These are phyloP conservation scores for Megaustenia siamemsis DNA, from an alignment of 2,888 invertebrate genomes.

Conservation along the genomic window DNA sequence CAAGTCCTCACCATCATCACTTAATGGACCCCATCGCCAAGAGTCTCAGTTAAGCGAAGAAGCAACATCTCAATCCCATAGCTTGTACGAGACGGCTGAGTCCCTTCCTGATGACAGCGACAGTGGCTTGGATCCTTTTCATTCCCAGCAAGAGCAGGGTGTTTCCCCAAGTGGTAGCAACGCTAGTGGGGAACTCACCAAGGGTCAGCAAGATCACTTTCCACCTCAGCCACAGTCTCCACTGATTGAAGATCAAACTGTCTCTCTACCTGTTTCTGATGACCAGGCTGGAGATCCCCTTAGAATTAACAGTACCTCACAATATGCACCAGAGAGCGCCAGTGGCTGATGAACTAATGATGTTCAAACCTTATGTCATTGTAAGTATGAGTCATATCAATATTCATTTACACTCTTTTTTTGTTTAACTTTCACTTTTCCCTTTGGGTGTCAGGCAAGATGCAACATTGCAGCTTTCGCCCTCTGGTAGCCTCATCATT, in stretches of 20 bases:
- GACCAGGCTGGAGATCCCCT: background rate
- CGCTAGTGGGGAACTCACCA: background rate
- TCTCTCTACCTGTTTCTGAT: background rate
- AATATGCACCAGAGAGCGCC: background rate
- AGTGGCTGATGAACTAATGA: slow-evolving; percentile 4
- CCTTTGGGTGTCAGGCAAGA: too few relatives aligned
- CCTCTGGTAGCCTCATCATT: too few relatives aligned
- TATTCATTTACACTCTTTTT: too few relatives aligned
- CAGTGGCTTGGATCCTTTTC: slow-evolving; percentile 42
- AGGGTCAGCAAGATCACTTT: background rate
- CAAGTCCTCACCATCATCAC: slow-evolving; percentile 51
- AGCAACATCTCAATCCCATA: slow-evolving; percentile 46
- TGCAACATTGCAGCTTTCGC: too few relatives aligned
- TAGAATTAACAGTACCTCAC: background rate
- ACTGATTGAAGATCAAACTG: background rate
- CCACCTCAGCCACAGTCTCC: slow-evolving; percentile 21
- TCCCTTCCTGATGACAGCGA: slow-evolving; percentile 54
- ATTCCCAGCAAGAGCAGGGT: background rate
- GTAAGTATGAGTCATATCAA: too few relatives aligned
- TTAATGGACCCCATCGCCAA: slow-evolving; percentile 10
- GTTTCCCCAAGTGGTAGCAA: background rate
- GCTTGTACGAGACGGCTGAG: slow-evolving; percentile 51
- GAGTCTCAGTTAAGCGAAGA: slow-evolving; percentile 51
- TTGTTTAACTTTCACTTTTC: too few relatives aligned
- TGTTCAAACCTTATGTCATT: background rate